phyloP scores from a whole-genome alignment of 2,888 invertebrate species.

The Loripinus fragilis region DNA sequence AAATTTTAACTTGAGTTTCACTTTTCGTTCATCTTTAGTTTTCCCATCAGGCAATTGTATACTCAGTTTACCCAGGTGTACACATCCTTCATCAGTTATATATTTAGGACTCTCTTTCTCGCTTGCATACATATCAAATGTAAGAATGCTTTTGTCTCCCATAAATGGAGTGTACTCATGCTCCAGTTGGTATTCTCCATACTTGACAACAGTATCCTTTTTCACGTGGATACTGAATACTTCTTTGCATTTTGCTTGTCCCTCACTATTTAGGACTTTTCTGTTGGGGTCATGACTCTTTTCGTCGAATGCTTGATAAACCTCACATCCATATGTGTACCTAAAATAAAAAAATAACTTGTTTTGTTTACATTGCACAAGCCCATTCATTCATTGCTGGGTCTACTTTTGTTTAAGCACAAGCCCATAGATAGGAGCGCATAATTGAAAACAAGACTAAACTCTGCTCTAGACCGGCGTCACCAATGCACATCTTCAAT shows the following conservation, averaged over 20 bases:
- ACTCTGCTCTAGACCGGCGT: no score
- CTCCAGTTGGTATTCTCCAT: conserved; percentile 7
- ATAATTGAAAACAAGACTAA: no score
- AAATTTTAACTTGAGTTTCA: conserved; percentile 20
- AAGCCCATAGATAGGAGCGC: no score
- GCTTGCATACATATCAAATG: conserved; percentile 18
- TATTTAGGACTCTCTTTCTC: conserved; percentile 13
- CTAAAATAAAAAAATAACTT: neutral
- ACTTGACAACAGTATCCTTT: conserved; percentile 5
- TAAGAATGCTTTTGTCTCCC: conserved; percentile 17
- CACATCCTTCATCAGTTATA: conserved; percentile 8
- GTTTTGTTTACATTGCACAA: no score
- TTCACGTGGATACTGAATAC: conserved; percentile 23
- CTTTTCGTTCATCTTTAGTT: conserved; percentile 13
- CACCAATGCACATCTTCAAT: no score
- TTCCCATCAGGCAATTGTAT: conserved; percentile 3
- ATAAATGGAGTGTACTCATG: conserved; percentile 20
- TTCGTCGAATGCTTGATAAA: conserved; percentile 20
- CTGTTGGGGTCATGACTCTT: conserved; percentile 8
- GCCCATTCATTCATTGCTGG: no score
- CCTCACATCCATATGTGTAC: conserved; percentile 23
- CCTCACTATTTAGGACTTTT: conserved; percentile 19
- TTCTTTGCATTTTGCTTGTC: conserved; percentile 20
- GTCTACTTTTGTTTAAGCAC: no score
- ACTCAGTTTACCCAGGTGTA: conserved; percentile 14